Percentiles rank a stretch among this genome's conserved stretches.
phyloP scores from a whole-genome alignment of 2,888 invertebrate genomes.

The Stenodera caucasica region DNA sequence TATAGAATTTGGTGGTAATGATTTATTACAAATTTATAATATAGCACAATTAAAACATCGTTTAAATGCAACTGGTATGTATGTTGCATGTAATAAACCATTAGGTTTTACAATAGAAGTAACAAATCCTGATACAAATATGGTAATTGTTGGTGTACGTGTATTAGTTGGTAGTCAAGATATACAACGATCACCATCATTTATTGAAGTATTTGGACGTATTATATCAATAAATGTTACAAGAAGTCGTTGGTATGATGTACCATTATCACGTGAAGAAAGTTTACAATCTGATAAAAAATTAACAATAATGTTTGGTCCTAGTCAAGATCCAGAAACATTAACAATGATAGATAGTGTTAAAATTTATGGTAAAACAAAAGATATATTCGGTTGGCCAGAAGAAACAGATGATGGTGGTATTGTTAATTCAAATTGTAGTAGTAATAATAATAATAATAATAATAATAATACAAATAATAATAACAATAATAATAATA shows the following conservation, averaged over 20 bases:
- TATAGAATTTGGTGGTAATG: constrained; percentile 93
- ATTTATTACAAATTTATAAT: constrained; percentile 92
- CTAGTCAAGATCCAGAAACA: constrained; percentile 83
- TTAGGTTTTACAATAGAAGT: constrained; percentile 89
- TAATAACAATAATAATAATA: too few species aligned
- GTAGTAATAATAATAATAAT: too few species aligned
- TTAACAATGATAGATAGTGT: constrained; percentile 93
- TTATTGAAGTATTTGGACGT: constrained; percentile 61
- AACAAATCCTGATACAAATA: constrained; percentile 80
- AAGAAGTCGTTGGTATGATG: constrained; percentile 91
- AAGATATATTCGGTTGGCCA: constrained; percentile 96
- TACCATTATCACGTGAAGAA: constrained; percentile 92
- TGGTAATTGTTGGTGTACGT: constrained; percentile 78
- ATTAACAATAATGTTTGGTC: constrained; percentile 78
- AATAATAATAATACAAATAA: too few species aligned
- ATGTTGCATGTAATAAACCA: constrained; percentile 89
- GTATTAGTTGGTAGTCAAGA: constrained; percentile 86
- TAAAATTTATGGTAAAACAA: constrained; percentile 93
- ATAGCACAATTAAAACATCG: constrained; percentile 90
- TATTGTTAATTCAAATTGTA: constrained; percentile 41
- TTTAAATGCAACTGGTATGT: constrained; percentile 86
- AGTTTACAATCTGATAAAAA: constrained; percentile 90
- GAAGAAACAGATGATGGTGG: constrained; percentile 84
- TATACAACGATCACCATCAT: constrained; percentile 74
- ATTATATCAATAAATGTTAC: constrained; percentile 51